Evolutionary conservation across 2,797 vertebrate species (phyloP).

Genomic region (Alfaro cultratus): DNA sequence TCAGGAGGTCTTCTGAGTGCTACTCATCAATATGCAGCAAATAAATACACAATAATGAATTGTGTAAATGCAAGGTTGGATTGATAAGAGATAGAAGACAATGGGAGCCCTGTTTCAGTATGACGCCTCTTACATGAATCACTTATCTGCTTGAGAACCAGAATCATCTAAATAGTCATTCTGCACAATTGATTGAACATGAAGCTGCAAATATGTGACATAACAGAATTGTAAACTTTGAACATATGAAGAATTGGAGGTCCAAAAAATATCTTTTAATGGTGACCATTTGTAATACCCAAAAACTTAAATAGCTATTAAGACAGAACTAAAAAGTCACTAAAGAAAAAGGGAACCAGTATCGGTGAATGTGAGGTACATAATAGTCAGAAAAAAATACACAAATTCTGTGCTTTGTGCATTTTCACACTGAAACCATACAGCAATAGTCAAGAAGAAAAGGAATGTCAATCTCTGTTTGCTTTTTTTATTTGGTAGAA

Average conservation of each 20-base stretch:
- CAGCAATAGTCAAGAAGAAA: not conserved
- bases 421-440: slow-evolving; percentile 3
- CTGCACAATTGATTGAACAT: not conserved
- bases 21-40: slow-evolving; percentile 28
- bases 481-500: not conserved
- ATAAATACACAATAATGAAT: slow-evolving; percentile 22
- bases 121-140: not conserved
- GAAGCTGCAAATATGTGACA: not conserved
- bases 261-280: not conserved
- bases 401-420: slow-evolving; percentile 13
- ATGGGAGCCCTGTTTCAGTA: not conserved
- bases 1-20: slow-evolving; percentile 43
- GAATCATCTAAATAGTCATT: not conserved
- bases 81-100: not conserved
- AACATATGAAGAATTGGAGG: not conserved
- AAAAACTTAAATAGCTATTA: not conserved
- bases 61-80: slow-evolving; percentile 37
- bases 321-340: not conserved
- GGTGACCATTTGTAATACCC: not conserved
- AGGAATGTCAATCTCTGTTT: not conserved
- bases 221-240: not conserved
- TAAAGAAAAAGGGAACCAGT: slow-evolving; percentile 15
- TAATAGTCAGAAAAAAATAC: slow-evolving; percentile 19
- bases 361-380: slow-evolving; percentile 40
- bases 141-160: not conserved